A percentile compares a stretch with the other conserved stretches of the same genome.
Conservation (phyloP, 2,113 vertebrate genomes). For the Malurus alboscapulatus region DNA sequence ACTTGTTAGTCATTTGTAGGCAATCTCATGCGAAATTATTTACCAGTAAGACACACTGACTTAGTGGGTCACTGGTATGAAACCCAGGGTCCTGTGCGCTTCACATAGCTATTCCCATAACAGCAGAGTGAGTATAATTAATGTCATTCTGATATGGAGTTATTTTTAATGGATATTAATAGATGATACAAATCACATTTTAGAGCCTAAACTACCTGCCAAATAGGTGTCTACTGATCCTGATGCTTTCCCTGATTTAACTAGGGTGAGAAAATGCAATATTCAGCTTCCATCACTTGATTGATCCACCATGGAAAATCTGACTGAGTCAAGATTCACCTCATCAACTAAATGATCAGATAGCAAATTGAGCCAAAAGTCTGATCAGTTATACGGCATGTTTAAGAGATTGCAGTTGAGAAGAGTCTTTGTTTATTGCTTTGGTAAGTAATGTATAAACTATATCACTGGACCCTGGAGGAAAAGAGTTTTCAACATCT, state of each 20-base stretch:
- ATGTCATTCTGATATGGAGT: neutral
- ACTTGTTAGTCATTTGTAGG: neutral
- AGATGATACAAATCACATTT: neutral
- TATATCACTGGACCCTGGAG: neutral
- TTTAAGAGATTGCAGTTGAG: neutral
- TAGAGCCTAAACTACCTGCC: conserved; percentile 12
- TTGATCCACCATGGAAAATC: neutral
- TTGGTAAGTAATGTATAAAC: conserved; percentile 9
- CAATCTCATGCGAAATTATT: neutral
- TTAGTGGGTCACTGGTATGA: neutral
- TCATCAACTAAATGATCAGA: conserved; percentile 37
- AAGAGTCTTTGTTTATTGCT: neutral
- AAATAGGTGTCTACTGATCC: neutral
- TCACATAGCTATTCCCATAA: neutral
- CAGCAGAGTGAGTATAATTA: neutral
- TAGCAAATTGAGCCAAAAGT: conserved; percentile 24
- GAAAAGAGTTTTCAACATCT: conserved; percentile 32
- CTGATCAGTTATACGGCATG: neutral
- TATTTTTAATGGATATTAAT: neutral
- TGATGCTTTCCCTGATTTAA: neutral
- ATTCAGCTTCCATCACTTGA: conserved; percentile 12
- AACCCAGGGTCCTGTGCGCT: neutral
- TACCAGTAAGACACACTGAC: neutral
- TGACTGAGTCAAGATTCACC: conserved; percentile 11
- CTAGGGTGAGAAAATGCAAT: neutral